phyloP scores from a whole-genome alignment of 2,113 vertebrate genomes.

The Callipepla californica region DNA sequence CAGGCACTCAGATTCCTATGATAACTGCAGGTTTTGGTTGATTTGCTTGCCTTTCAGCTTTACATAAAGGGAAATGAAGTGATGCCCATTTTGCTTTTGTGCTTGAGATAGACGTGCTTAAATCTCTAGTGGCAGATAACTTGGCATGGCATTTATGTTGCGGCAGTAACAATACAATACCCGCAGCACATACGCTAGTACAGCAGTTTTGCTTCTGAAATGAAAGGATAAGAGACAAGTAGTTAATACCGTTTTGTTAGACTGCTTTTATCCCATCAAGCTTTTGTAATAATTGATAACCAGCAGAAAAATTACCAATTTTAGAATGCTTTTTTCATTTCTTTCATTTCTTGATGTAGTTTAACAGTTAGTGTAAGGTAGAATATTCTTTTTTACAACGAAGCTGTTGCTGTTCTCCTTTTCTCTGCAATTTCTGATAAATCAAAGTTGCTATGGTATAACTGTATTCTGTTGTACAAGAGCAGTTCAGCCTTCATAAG shows the following conservation, averaged over 20 bases:
- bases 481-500: background rate
- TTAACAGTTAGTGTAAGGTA: background rate
- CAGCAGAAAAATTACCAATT: background rate
- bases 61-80: background rate
- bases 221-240: background rate
- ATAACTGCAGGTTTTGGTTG: background rate
- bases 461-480: background rate
- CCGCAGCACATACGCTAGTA: background rate
- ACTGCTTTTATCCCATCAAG: background rate
- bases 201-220: background rate
- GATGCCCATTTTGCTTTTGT: background rate
- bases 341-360: background rate
- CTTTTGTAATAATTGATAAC: background rate
- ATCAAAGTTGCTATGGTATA: background rate
- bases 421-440: background rate
- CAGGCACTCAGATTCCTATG: background rate
- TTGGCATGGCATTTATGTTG: background rate
- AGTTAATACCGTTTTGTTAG: background rate
- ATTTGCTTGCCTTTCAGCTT: conserved; percentile 1
- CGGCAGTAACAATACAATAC: background rate
- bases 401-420: background rate
- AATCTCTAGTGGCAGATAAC: background rate
- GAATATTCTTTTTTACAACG: background rate
- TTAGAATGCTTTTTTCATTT: background rate
- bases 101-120: background rate